Evolutionary conservation across 1,140 invertebrate genomes (phyloP).

Genomic region (Caerostris darwini): DNA sequence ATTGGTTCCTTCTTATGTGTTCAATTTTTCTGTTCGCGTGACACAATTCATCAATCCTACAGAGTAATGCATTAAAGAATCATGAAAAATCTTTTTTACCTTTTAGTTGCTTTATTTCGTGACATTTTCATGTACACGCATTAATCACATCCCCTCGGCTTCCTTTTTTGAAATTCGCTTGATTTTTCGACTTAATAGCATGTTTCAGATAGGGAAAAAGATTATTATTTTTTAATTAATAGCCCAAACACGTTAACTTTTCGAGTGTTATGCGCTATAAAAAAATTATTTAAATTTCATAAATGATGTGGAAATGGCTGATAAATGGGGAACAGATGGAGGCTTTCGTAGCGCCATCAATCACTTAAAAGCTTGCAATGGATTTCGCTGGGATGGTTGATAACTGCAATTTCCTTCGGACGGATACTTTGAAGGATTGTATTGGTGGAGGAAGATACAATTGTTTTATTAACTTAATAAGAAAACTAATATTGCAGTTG

Average conservation of each 20-base stretch:
- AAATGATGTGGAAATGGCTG: conserved; percentile 37
- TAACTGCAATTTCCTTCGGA: not conserved
- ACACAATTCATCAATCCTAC: conserved; percentile 55
- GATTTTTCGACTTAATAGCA: conserved; percentile 16
- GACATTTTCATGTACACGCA: conserved; percentile 67
- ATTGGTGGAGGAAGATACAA: not conserved
- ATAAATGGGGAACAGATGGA: not conserved
- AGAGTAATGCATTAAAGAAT: conserved; percentile 55
- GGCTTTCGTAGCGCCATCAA: not conserved
- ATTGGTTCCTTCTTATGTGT: not conserved
- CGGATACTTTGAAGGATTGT: not conserved
- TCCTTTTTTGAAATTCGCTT: conserved; percentile 1
- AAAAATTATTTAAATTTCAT: conserved; percentile 18
- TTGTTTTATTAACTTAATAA: not conserved
- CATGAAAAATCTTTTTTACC: conserved; percentile 47
- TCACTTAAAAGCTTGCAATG: not conserved
- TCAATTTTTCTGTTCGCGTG: not conserved
- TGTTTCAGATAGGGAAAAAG: conserved; percentile 5
- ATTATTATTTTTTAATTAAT: conserved; percentile 41
- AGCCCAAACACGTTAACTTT: conserved; percentile 43
- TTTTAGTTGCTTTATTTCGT: conserved; percentile 64
- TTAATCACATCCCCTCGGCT: conserved; percentile 51
- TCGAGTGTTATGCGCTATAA: not conserved
- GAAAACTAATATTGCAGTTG: too few species aligned
- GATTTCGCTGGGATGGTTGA: not conserved